Conservation (phyloP, 2,113 vertebrate species). For the Pseudorasbora parva region DNA sequence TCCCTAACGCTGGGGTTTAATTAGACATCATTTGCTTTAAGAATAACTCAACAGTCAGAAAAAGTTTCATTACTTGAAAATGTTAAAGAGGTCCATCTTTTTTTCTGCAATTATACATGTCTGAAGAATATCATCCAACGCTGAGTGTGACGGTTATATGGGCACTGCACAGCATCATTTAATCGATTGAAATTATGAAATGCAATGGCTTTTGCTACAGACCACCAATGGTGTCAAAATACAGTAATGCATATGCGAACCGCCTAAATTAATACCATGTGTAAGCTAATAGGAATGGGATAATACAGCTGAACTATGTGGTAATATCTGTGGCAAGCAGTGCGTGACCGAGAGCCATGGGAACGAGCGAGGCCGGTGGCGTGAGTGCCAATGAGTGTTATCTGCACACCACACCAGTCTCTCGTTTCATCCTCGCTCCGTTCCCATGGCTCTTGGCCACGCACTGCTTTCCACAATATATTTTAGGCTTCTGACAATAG, state of each 20-base stretch:
- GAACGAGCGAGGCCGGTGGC: too few relatives aligned
- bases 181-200: neutral
- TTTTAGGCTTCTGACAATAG: neutral
- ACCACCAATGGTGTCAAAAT: neutral
- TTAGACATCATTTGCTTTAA: slow-evolving; percentile 61
- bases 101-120: slow-evolving; percentile 8
- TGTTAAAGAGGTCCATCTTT: neutral
- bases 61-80: slow-evolving; percentile 25
- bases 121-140: neutral
- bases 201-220: neutral
- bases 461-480: neutral
- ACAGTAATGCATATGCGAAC: neutral
- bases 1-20: slow-evolving; percentile 55
- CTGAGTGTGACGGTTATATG: neutral
- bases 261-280: neutral
- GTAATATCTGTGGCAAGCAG: too few relatives aligned
- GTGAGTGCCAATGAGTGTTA: too few relatives aligned
- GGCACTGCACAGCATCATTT: neutral
- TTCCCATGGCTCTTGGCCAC: too few relatives aligned
- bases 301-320: neutral
- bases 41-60: slow-evolving; percentile 22
- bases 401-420: too few relatives aligned
- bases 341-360: too few relatives aligned
- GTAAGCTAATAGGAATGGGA: neutral
- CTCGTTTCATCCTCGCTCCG: too few relatives aligned